Conservation (phyloP, 2,113 vertebrate genomes). For the Cranoglanis bouderius region DNA sequence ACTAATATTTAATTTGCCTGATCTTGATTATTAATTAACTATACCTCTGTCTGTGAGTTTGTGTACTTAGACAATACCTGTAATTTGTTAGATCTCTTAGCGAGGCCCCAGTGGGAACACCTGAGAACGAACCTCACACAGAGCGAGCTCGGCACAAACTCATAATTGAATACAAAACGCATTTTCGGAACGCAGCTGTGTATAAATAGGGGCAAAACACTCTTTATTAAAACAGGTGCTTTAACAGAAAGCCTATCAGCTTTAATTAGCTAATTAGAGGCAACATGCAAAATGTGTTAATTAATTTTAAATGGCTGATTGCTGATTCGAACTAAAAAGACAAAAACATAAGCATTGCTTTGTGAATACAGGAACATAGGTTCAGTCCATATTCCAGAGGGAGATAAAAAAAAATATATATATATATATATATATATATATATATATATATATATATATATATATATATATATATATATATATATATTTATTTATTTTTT, state of each 20-base stretch:
- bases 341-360: neutral
- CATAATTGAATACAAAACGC: neutral
- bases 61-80: neutral
- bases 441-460: no score
- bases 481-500: no score
- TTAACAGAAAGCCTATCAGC: neutral
- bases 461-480: no score
- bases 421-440: no score
- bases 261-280: conserved; percentile 24
- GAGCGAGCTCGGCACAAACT: neutral
- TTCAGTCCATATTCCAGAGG: neutral
- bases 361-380: neutral
- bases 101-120: neutral
- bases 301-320: neutral
- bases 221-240: conserved; percentile 23
- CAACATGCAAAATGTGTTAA: neutral
- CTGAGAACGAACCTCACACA: neutral
- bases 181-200: neutral
- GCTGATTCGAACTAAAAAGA: neutral
- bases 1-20: neutral
- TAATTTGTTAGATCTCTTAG: neutral
- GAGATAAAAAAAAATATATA: neutral
- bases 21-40: conserved; percentile 18
- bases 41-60: no score
- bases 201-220: neutral